Evolutionary conservation across 2,113 vertebrate genomes (phyloP).

Genomic region (Ardeotis arabs): DNA sequence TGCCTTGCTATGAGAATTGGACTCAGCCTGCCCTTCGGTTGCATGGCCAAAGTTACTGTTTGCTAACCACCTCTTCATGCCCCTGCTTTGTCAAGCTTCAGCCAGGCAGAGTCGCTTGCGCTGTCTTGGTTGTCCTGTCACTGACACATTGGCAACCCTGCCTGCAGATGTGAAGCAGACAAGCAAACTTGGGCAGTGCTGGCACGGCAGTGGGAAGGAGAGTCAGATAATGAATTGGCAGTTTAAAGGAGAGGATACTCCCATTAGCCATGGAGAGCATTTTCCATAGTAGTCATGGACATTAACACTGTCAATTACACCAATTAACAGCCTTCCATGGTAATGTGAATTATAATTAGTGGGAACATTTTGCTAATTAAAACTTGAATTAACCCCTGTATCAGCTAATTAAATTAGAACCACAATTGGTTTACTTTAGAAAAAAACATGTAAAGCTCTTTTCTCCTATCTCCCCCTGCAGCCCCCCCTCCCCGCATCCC

Average conservation of each 20-base stretch:
- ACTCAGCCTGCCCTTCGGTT: accelerated
- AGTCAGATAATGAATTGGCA: neutral
- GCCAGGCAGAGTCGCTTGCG: accelerated
- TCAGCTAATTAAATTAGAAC: constrained; percentile 51
- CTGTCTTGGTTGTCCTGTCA: neutral
- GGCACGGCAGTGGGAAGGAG: neutral
- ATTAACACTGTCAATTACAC: constrained; percentile 29
- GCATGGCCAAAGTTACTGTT: neutral
- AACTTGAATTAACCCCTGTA: constrained; percentile 32
- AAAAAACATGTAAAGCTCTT: neutral
- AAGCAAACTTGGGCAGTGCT: neutral
- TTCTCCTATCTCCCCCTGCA: neutral
- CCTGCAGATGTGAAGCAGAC: neutral
- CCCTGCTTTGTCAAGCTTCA: neutral
- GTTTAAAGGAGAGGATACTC: neutral
- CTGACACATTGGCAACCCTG: neutral
- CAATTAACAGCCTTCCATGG: constrained; percentile 22
- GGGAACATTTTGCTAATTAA: constrained; percentile 44
- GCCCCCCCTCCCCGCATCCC: accelerated
- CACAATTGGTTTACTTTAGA: neutral
- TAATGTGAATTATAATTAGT: constrained; percentile 40
- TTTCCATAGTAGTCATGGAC: constrained; percentile 2
- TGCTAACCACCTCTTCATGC: neutral
- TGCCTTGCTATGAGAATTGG: neutral
- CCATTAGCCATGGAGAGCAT: neutral